Evolutionary conservation across 1,140 invertebrate genomes (phyloP), one percentile per base, ranked within the genome.

Genomic region (Pteromalus puparum): DNA sequence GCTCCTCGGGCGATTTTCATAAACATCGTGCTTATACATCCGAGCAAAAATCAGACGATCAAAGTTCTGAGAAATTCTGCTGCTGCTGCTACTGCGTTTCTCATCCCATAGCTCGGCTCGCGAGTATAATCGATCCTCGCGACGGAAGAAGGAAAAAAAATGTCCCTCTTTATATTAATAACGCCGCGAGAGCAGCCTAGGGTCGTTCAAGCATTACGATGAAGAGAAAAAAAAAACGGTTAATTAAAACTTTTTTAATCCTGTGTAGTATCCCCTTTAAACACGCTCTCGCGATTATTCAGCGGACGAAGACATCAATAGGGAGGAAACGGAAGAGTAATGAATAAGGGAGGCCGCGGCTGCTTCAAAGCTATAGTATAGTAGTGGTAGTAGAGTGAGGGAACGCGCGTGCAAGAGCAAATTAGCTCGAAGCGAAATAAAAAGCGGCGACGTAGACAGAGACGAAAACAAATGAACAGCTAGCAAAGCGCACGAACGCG

Each of bases 381-480:
- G 30, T 34, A 5, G 30, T 34, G 30, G 30, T 34, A 34, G 3
- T 34, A 34, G 30, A 34, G 30, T 24, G 24, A 68, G 38, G 28
- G 13, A 78, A 5, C 2, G 61, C 34, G 67, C 24, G 24, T n/a
- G 68, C 15, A 21, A n/a, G 65, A 42, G 80, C 30, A 82, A 82
- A 82, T 82, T 74, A 38, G 48, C 65, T 5, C 26, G 18, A 18
- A 13, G 12, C 72, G 28, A 65, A 24, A 28, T 28, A 72, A 81
- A 81, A 75, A 75, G 38, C 15, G 30, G 4, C 30, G 30, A 42
- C 34, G 10, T 10, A 30, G 75, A 82, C 70, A 82, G 72, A 75
- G 26, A 82, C 53, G 78, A 80, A 77, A 86, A 83, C 82, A 80
- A 79, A 78, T 79, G 83, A 84, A 82, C 67, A 53, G 72, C n/a